A percentile compares a stretch with the other conserved stretches of the same genome.
phyloP scores from a whole-genome alignment of 92 coral and sea anemone species.

The Nematostella vectensis region DNA sequence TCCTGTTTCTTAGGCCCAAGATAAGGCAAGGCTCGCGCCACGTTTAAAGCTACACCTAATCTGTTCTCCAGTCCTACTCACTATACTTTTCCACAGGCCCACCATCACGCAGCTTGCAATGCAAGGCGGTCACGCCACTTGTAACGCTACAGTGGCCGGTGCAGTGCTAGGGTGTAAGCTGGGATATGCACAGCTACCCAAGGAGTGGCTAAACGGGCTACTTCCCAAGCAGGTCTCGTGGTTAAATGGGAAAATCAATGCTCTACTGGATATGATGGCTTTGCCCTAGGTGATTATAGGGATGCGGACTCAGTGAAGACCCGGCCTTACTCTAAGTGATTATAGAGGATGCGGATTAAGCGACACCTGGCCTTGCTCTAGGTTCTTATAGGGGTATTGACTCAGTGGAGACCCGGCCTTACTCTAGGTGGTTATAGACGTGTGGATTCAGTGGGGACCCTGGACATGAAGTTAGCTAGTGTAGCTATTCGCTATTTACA shows the following conservation, averaged over 20 bases:
- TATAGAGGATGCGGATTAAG: background rate
- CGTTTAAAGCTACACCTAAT: no score
- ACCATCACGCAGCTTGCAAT: constrained; percentile 68
- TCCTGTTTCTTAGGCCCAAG: no score
- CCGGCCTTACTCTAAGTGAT: background rate
- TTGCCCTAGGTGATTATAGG: constrained; percentile 72
- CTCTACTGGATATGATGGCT: constrained; percentile 86
- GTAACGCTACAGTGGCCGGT: constrained; percentile 85
- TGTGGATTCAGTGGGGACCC: no score
- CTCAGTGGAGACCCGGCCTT: no score
- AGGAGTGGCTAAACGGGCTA: constrained; percentile 79
- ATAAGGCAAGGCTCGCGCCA: no score
- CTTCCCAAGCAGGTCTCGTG: constrained; percentile 67
- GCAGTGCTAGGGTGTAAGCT: constrained; percentile 80
- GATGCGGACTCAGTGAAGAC: no score
- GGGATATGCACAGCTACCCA: constrained; percentile 83
- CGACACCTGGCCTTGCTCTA: no score
- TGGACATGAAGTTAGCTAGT: no score
- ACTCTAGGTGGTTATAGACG: no score
- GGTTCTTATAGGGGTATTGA: no score
- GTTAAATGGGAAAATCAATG: constrained; percentile 73
- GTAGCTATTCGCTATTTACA: no score
- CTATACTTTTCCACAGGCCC: constrained; percentile 61
- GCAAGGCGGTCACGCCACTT: constrained; percentile 92
- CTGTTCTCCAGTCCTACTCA: no score